Evolutionary conservation across 1,140 invertebrate species (phyloP).

Genomic region (Cotesia typhae): DNA sequence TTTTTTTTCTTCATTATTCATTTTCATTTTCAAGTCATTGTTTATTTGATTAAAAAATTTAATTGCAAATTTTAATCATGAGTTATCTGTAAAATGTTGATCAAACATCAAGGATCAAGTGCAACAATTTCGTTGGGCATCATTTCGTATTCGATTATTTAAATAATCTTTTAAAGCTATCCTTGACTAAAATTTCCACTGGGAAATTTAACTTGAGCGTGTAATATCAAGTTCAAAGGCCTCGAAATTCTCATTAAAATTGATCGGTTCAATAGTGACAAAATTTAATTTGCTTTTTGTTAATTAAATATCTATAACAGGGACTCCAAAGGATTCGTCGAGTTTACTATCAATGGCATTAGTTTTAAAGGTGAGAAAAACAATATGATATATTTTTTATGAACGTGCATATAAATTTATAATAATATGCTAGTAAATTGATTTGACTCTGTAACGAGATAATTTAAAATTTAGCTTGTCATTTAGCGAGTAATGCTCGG

Average conservation of each 20-base stretch:
- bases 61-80: not conserved
- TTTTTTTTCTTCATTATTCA: constrained; percentile 14
- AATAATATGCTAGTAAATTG: too few relatives aligned
- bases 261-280: not conserved
- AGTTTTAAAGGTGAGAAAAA: constrained; percentile 54
- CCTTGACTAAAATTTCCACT: too few relatives aligned
- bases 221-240: too few relatives aligned
- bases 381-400: not conserved
- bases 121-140: too few relatives aligned
- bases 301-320: constrained; percentile 42
- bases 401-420: not conserved
- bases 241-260: too few relatives aligned
- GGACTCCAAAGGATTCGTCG: constrained; percentile 46
- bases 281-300: constrained; percentile 8
- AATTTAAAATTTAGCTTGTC: too few relatives aligned
- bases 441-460: too few relatives aligned
- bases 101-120: not conserved
- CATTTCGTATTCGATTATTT: too few relatives aligned
- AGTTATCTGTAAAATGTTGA: too few relatives aligned
- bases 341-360: constrained; percentile 61
- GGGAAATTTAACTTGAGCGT: too few relatives aligned
- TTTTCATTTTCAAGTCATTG: not conserved
- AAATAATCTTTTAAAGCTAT: too few relatives aligned
- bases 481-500: too few relatives aligned
- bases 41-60: not conserved